Conservation (phyloP, 2,113 vertebrate species). For the Synchiropus splendidus region DNA sequence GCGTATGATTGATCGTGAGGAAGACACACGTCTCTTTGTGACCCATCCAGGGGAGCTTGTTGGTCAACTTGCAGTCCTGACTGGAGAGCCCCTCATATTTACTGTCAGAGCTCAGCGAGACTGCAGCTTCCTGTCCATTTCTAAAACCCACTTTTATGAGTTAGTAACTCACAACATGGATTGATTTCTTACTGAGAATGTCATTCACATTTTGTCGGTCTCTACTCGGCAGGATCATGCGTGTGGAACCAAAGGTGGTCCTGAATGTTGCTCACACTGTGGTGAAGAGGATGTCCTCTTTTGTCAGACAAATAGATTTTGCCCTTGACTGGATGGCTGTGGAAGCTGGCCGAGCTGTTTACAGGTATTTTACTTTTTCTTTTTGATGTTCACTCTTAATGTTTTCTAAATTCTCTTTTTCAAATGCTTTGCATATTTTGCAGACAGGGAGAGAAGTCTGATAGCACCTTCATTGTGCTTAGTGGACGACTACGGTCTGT, state of each 20-base stretch:
- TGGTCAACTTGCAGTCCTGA: conserved; percentile 87
- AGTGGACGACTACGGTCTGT: conserved; percentile 90
- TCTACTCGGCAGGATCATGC: conserved; percentile 77
- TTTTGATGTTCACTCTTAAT: too few species aligned
- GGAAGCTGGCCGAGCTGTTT: conserved; percentile 86
- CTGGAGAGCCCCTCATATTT: conserved; percentile 91
- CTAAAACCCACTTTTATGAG: conserved; percentile 92
- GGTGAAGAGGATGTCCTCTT: conserved; percentile 83
- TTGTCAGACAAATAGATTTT: conserved; percentile 90
- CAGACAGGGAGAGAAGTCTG: conserved; percentile 88
- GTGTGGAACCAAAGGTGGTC: conserved; percentile 80
- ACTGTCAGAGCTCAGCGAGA: conserved; percentile 83
- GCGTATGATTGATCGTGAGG: conserved; percentile 79
- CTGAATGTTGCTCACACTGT: conserved; percentile 85
- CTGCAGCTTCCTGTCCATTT: conserved; percentile 88
- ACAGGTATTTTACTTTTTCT: conserved; percentile 68
- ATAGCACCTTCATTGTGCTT: conserved; percentile 91
- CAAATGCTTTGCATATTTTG: conserved; percentile 13
- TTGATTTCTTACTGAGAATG: not conserved
- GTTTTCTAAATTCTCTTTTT: too few species aligned
- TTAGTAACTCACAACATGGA: conserved; percentile 36
- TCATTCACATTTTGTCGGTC: not conserved
- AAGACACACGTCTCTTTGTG: conserved; percentile 86
- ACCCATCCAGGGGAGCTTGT: conserved; percentile 87
- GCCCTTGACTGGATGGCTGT: conserved; percentile 97